phyloP scores from a whole-genome alignment of 2,797 vertebrate genomes.

The Ceryle rudis region DNA sequence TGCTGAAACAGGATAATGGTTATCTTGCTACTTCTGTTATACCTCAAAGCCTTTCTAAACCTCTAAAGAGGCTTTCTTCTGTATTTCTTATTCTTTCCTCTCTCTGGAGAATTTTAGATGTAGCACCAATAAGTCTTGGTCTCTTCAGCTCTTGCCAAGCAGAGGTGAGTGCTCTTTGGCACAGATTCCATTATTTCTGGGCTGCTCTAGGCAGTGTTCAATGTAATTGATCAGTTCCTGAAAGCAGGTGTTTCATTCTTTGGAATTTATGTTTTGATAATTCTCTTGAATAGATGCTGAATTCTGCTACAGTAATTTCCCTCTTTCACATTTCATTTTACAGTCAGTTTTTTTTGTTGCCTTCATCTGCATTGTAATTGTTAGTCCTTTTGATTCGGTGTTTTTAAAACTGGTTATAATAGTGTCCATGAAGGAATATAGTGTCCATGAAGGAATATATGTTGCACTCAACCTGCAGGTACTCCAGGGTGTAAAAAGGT shows the following conservation, averaged over 20 bases:
- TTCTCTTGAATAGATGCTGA: neutral
- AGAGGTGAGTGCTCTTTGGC: slow-evolving; percentile 8
- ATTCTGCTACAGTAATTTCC: neutral
- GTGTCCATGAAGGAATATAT: neutral
- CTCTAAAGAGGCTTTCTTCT: neutral
- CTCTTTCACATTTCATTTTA: neutral
- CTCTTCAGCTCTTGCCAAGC: neutral
- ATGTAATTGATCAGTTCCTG: neutral
- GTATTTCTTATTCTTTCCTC: neutral
- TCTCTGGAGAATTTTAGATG: neutral
- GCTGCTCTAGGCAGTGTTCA: neutral
- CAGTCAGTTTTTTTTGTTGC: neutral
- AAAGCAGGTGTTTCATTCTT: slow-evolving; percentile 5
- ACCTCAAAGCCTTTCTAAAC: neutral
- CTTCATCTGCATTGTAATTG: neutral
- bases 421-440: neutral
- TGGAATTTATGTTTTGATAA: slow-evolving; percentile 28
- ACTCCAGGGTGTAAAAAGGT: neutral
- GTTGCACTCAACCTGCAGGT: neutral
- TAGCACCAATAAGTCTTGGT: neutral
- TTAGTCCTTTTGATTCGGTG: neutral
- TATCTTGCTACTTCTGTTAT: neutral
- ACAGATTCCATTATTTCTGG: neutral
- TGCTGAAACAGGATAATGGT: neutral
- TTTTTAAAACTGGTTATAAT: neutral